Evolutionary conservation across 2,888 invertebrate genomes (phyloP).

Genomic region (Ennomos erosarius): DNA sequence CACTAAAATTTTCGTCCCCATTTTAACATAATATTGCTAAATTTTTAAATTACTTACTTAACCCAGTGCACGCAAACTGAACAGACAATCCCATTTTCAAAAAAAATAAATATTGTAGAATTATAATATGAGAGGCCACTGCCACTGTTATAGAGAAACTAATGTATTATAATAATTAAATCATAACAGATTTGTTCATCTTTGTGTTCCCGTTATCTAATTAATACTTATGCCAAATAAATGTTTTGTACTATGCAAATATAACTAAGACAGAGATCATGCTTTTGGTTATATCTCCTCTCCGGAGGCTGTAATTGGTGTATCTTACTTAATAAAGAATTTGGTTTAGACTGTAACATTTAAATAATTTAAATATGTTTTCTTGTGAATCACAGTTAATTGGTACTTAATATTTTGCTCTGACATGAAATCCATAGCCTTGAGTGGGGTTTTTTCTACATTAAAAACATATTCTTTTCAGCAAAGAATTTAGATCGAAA

Average conservation of each 20-base stretch:
- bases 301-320: constrained; percentile 12
- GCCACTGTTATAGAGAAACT: constrained; percentile 11
- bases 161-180: constrained; percentile 16
- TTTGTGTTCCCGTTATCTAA: constrained; percentile 28
- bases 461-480: too few relatives aligned
- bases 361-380: too few relatives aligned
- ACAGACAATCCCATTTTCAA: constrained; percentile 13
- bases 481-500: too few relatives aligned
- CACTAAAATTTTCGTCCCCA: too few relatives aligned
- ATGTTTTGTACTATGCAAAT: constrained; percentile 35
- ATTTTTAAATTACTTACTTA: constrained; percentile 11
- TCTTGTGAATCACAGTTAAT: too few relatives aligned
- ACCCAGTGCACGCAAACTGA: constrained; percentile 19
- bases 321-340: not conserved
- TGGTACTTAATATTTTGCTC: too few relatives aligned
- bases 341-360: too few relatives aligned
- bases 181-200: not conserved
- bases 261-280: constrained; percentile 32
- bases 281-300: constrained; percentile 1
- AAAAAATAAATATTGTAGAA: not conserved
- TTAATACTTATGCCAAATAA: constrained; percentile 26
- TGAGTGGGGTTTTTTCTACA: too few relatives aligned
- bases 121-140: constrained; percentile 4
- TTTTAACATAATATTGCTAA: too few relatives aligned
- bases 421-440: too few relatives aligned